Base-by-base conservation (phyloP, 2,797 vertebrate genomes). In the Girardinus metallicus region DNA sequence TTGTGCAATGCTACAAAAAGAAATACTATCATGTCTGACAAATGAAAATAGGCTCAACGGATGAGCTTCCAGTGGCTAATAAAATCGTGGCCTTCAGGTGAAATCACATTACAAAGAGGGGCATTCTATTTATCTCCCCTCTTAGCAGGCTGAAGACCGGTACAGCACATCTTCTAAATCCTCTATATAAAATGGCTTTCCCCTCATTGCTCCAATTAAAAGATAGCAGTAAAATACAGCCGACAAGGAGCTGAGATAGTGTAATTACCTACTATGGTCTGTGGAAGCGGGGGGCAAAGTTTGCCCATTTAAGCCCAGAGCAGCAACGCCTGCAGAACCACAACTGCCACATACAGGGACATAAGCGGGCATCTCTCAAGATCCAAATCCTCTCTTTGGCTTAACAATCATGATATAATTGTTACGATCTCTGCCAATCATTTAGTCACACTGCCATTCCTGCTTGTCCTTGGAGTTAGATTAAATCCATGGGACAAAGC, bases 151-250 rank as follows among this genome's bases (percentile, higher is more conserved):
- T 92, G 86, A 90, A 86, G 84, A 84, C 89, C 93, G 92, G 92
- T 94, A 89, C 85, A 90, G 90, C 91, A 89, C 89, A 83, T 90
- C 83, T 92, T 89, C 89, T 90, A 90, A 84, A 93, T 91, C 86
- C 91, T 79, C 44, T 77, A 68, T 88, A 85, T 89, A 79, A 91
- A 92, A 92, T 81, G 79, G 88, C 88, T 91, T 88, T 68, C 72
- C 76, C 74, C 77, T 73, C 29, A 53, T 84, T 91, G 79, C 90
- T 91, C 91, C 93, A 96, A 95, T 96, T 95, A 96, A 95, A 94
- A 91, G 89, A 95, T 94, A 95, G 89, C 75, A 57, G 87, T 91
- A 83, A 94, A 90, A 90, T 90, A 88, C 79, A 79, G 87, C 83
- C 47, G 86, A 88, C 74, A 31, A 6, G 29, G 71, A 82, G 88